Conservation (phyloP, 2,888 invertebrate genomes). For the Drosophila greeni region DNA sequence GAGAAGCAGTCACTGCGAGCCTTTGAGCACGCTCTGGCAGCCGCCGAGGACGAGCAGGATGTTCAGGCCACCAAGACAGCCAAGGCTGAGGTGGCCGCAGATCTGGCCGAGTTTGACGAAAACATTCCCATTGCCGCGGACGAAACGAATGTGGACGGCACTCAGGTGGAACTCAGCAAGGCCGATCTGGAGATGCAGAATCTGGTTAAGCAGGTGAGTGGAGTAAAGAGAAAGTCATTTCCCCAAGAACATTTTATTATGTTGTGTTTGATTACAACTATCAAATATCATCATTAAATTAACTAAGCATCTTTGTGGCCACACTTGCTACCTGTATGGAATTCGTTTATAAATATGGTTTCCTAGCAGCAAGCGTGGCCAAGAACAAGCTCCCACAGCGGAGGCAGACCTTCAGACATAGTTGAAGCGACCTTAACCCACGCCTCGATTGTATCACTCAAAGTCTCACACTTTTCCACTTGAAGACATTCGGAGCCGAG, state of each 20-base stretch:
- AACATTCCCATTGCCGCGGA: slow-evolving; percentile 88
- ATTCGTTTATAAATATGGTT: slow-evolving; percentile 21
- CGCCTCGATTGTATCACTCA: slow-evolving; percentile 79
- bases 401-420: slow-evolving; percentile 77
- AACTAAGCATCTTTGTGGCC: slow-evolving; percentile 24
- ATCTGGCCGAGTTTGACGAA: slow-evolving; percentile 97
- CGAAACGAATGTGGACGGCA: slow-evolving; percentile 80
- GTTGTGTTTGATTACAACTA: too few relatives aligned
- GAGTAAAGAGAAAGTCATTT: not conserved
- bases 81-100: slow-evolving; percentile 92
- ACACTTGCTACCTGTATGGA: slow-evolving; percentile 31
- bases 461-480: slow-evolving; percentile 66
- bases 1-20: slow-evolving; percentile 83
- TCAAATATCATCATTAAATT: too few relatives aligned
- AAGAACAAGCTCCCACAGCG: slow-evolving; percentile 43
- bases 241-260: too few relatives aligned
- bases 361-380: slow-evolving; percentile 49
- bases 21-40: slow-evolving; percentile 90
- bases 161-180: slow-evolving; percentile 82
- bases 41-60: slow-evolving; percentile 97
- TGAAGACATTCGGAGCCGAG: too few relatives aligned
- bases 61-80: slow-evolving; percentile 93
- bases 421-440: slow-evolving; percentile 68
- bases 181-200: slow-evolving; percentile 86
- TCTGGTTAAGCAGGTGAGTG: slow-evolving; percentile 84